Evolutionary conservation across 2,888 invertebrate species (phyloP).

Genomic region (Spilosoma lubricipeda): DNA sequence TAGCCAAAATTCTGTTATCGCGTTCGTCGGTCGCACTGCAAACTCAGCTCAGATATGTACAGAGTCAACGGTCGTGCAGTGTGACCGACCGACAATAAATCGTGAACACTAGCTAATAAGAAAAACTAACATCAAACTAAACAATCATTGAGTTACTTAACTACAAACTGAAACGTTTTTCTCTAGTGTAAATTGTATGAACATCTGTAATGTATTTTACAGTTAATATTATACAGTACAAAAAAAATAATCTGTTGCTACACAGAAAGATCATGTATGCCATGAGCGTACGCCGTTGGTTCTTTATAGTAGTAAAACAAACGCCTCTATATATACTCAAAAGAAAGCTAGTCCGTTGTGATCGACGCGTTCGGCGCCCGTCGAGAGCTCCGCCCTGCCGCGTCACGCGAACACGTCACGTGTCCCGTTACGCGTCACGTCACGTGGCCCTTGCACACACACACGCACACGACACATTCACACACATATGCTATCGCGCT

Average conservation of each 20-base stretch:
- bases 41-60: constrained; percentile 54
- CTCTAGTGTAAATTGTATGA: constrained; percentile 47
- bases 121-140: constrained; percentile 78
- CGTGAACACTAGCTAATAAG: constrained; percentile 71
- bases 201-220: constrained; percentile 56
- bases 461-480: constrained; percentile 49
- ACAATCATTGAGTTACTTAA: constrained; percentile 64
- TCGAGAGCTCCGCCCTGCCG: constrained; percentile 30
- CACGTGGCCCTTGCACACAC: constrained; percentile 19
- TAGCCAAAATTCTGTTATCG: constrained; percentile 60
- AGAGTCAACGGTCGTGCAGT: constrained; percentile 38
- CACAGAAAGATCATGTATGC: constrained; percentile 58
- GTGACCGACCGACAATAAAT: constrained; percentile 57
- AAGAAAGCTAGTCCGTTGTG: constrained; percentile 49
- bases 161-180: constrained; percentile 51
- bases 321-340: constrained; percentile 57
- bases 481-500: constrained; percentile 69
- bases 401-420: constrained; percentile 15
- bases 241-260: constrained; percentile 47
- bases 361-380: constrained; percentile 46
- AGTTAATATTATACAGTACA: constrained; percentile 59
- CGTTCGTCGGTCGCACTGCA: constrained; percentile 48
- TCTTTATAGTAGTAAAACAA: constrained; percentile 51
- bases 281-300: constrained; percentile 32
- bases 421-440: constrained; percentile 19